phyloP scores from a whole-genome alignment of 2,888 invertebrate genomes.

The Psylliodes chrysocephalus region DNA sequence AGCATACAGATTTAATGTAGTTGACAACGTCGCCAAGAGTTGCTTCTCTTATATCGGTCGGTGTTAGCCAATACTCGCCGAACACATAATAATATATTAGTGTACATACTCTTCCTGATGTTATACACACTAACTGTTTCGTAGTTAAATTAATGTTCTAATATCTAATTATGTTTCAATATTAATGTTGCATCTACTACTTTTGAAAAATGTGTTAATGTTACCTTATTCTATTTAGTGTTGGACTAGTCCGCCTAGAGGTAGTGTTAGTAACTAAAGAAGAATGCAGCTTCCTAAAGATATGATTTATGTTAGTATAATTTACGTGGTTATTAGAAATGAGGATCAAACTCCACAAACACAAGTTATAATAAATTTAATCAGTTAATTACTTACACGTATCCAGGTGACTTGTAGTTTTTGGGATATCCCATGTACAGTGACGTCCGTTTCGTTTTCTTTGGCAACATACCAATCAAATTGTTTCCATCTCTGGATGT shows the following conservation, averaged over 20 bases:
- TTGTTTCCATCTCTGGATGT: constrained; percentile 68
- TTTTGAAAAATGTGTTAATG: constrained; percentile 10
- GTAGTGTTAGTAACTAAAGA: constrained; percentile 57
- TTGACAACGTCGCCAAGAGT: too few relatives aligned
- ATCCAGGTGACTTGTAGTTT: constrained; percentile 64
- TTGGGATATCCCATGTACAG: constrained; percentile 65
- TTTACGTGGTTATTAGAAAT: neutral
- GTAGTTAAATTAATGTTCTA: too few relatives aligned
- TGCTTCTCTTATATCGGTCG: too few relatives aligned
- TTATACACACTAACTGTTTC: too few relatives aligned
- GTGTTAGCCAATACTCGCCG: too few relatives aligned
- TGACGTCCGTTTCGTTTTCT: constrained; percentile 70
- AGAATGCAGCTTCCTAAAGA: constrained; percentile 54
- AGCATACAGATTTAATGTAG: too few relatives aligned
- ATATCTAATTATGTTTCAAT: too few relatives aligned
- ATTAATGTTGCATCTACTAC: neutral
- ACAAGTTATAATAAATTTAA: neutral
- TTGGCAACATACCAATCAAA: constrained; percentile 59
- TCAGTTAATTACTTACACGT: constrained; percentile 63
- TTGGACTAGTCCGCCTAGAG: constrained; percentile 60
- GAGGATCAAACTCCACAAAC: constrained; percentile 21
- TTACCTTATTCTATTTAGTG: constrained; percentile 56
- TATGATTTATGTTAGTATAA: constrained; percentile 41
- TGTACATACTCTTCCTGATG: too few relatives aligned
- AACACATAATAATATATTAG: too few relatives aligned